phyloP scores from a whole-genome alignment of 37 sponge, comb jelly and placozoan genomes.

The Corticium candelabrum region DNA sequence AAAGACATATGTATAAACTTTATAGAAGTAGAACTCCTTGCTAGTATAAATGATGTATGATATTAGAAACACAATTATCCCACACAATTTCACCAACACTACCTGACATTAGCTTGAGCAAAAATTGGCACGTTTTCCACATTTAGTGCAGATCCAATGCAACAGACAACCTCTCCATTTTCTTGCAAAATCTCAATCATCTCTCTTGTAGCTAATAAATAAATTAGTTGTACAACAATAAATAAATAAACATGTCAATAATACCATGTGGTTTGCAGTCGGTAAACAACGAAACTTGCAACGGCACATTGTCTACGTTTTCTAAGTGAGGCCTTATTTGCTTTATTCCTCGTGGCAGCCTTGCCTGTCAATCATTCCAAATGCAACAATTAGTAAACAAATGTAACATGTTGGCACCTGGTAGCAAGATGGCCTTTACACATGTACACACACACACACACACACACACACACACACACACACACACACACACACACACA shows the following conservation, averaged over 20 bases:
- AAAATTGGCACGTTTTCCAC: slow-evolving; percentile 53
- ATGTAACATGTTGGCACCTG: no score
- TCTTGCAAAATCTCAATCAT: slow-evolving; percentile 94
- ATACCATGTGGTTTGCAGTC: slow-evolving; percentile 70
- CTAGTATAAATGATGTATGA: no score
- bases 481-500: no score
- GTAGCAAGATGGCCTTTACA: not conserved
- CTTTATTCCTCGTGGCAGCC: slow-evolving; percentile 78
- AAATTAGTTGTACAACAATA: not conserved
- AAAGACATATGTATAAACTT: no score
- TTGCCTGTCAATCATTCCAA: slow-evolving; percentile 30
- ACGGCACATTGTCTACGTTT: slow-evolving; percentile 84
- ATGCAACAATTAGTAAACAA: no score
- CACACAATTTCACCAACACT: no score
- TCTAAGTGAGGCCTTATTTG: slow-evolving; percentile 72
- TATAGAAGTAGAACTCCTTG: no score
- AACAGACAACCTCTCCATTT: slow-evolving; percentile 69
- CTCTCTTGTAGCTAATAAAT: slow-evolving; percentile 12
- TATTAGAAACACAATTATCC: no score
- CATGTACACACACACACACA: not conserved
- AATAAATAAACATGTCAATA: not conserved
- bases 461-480: not conserved
- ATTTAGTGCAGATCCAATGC: slow-evolving; percentile 77
- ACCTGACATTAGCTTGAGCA: slow-evolving; percentile 66
- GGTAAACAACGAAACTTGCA: slow-evolving; percentile 84